These are phyloP conservation scores for Listronotus bonariensis DNA, from an alignment of 1,140 invertebrate species.

Conservation along the genomic window DNA sequence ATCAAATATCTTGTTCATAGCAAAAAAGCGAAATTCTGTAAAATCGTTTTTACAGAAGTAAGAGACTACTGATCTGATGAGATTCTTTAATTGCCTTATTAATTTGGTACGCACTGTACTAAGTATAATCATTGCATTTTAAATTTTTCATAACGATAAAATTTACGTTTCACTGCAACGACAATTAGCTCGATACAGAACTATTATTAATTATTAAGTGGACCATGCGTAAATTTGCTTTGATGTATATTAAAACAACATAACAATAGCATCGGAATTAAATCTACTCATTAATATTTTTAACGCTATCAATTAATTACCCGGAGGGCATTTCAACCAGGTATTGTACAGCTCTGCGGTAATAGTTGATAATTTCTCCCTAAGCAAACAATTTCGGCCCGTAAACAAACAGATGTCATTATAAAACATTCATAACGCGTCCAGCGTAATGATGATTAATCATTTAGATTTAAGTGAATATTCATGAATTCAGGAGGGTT, in stretches of 20 bases:
- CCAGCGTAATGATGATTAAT: slow-evolving; percentile 55
- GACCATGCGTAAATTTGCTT: not conserved
- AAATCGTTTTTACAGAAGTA: too few relatives aligned
- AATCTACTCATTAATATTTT: slow-evolving; percentile 34
- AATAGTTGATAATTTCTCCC: slow-evolving; percentile 43
- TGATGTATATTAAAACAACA: not conserved
- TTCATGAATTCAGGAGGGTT: slow-evolving; percentile 47
- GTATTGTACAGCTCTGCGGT: slow-evolving; percentile 30
- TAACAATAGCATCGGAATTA: not conserved
- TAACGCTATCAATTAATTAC: slow-evolving; percentile 38
- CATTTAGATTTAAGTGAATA: slow-evolving; percentile 54
- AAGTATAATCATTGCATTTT: not conserved
- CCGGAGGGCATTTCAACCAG: slow-evolving; percentile 28
- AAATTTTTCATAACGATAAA: too few relatives aligned
- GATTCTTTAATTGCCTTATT: too few relatives aligned
- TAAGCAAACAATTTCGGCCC: slow-evolving; percentile 46
- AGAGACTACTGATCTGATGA: too few relatives aligned
- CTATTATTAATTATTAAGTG: too few relatives aligned
- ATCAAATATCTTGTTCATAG: too few relatives aligned
- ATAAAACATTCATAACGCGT: slow-evolving; percentile 52
- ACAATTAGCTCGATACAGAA: too few relatives aligned
- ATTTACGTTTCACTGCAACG: not conserved
- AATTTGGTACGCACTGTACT: not conserved
- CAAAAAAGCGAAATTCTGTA: too few relatives aligned
- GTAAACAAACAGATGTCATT: slow-evolving; percentile 52